Evolutionary conservation across 2,113 vertebrate genomes (phyloP).

Genomic region (Casuarius casuarius): DNA sequence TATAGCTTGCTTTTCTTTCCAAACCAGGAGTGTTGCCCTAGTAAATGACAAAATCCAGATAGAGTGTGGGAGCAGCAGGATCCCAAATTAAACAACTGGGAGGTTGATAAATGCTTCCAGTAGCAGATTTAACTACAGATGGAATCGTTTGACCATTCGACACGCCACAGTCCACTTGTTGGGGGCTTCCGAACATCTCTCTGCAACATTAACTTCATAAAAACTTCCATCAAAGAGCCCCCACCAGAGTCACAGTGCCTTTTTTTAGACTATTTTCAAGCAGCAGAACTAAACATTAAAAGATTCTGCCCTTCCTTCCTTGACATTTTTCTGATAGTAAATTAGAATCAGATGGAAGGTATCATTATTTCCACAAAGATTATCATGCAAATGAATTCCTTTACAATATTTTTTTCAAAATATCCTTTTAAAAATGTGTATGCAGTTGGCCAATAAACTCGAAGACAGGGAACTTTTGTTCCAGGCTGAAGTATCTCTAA

Average conservation of each 20-base stretch:
- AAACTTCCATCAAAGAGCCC: slow-evolving; percentile 53
- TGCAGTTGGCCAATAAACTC: neutral
- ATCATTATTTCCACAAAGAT: neutral
- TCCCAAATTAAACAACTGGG: slow-evolving; percentile 49
- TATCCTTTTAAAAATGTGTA: neutral
- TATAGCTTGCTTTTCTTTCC: slow-evolving; percentile 35
- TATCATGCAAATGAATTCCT: neutral
- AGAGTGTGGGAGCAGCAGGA: slow-evolving; percentile 58
- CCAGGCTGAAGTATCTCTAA: neutral
- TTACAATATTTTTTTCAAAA: neutral
- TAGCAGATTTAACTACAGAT: slow-evolving; percentile 59
- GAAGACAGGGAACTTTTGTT: neutral
- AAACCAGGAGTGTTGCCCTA: neutral
- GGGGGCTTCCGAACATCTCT: slow-evolving; percentile 49
- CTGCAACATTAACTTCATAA: slow-evolving; percentile 61
- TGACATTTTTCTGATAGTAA: slow-evolving; percentile 24
- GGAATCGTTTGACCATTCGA: slow-evolving; percentile 69
- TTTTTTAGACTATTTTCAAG: slow-evolving; percentile 38
- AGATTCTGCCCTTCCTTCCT: slow-evolving; percentile 19
- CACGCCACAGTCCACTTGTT: slow-evolving; percentile 1
- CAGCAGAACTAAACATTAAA: slow-evolving; percentile 43
- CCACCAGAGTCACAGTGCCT: neutral
- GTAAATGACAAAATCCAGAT: slow-evolving; percentile 69
- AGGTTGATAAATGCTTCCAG: slow-evolving; percentile 61
- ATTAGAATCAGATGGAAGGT: slow-evolving; percentile 59